Evolutionary conservation across 2,113 vertebrate species (phyloP), one percentile per base, ranked within the genome.

Genomic region (Periophthalmus modestus): DNA sequence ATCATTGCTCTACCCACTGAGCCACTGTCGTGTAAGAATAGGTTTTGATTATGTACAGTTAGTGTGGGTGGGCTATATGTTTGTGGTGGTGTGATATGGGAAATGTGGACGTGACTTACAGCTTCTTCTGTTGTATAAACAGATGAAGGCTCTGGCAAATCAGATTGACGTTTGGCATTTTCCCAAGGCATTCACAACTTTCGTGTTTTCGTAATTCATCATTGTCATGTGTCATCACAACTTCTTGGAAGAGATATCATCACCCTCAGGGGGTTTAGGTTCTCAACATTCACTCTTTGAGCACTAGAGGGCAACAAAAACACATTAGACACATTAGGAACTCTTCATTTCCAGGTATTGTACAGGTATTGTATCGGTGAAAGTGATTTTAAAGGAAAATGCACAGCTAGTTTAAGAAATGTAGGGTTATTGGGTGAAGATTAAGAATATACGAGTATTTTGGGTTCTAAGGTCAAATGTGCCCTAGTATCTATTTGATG

Each of bases 271-370:
- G 7, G 59, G 48, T 68, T 55, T 0, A 58, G 4, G 55, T 13
- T 68, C 21, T 65, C 10, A 71, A 21, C n/a, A 7, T 66, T 79
- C 43, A 23, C 23, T 70, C 2, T 0, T 15, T 36, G 46, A 75
- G 76, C 84, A 88, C 84, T n/a, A 77, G 87, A 77, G 55, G 84
- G 88, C 16, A 74, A 55, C 33, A 77, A 46, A 4, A n/a, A 28
- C 2, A 6, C 23, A 13, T 58, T 19, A 55, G 52, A 55, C 7
- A 55, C 7, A n/a, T 55, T 55, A 21, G 19, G 7, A 52, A 21
- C 52, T 55, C 19, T 58, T 24, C 14, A 2, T 59, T 59, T 59
- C 57, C 9, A 15, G 5, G 23, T 15, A 10, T 9, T 11, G 2
- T n/a, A 52, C 48, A 19, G n/a, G n/a, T n/a, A n/a, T n/a, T n/a